phyloP scores from a whole-genome alignment of 2,888 invertebrate species.

The Folsomia candida region DNA sequence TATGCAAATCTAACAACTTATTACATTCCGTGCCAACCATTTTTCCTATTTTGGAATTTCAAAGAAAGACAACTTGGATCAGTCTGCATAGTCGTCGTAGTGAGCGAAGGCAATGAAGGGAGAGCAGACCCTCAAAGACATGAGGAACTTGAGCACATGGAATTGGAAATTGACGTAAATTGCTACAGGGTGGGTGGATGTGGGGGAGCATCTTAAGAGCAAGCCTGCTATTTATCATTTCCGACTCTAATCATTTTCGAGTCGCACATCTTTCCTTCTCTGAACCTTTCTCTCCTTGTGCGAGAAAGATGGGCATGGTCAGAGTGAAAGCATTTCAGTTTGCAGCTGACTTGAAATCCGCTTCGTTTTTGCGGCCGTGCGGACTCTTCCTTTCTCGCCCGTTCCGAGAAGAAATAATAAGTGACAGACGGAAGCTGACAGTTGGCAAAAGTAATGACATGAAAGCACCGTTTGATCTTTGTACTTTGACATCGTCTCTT shows the following conservation, averaged over 20 bases:
- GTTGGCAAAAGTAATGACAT: not conserved
- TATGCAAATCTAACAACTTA: too few relatives aligned
- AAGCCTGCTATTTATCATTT: not conserved
- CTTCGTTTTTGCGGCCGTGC: not conserved
- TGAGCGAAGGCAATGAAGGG: too few relatives aligned
- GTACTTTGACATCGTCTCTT: not conserved
- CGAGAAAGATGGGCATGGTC: not conserved
- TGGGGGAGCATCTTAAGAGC: not conserved
- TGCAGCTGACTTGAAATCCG: not conserved
- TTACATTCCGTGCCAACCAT: too few relatives aligned
- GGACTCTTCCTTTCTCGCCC: not conserved
- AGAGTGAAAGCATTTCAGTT: not conserved
- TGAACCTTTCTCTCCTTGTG: too few relatives aligned
- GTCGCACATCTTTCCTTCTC: too few relatives aligned
- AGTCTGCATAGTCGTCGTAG: too few relatives aligned
- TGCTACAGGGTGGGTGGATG: too few relatives aligned
- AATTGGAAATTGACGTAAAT: not conserved
- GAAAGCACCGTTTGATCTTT: not conserved
- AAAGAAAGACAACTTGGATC: too few relatives aligned
- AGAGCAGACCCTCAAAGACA: too few relatives aligned
- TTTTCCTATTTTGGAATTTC: too few relatives aligned
- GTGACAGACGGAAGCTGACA: not conserved
- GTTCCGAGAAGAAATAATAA: too few relatives aligned
- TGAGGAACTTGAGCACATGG: too few relatives aligned
- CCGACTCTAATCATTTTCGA: not conserved